Evolutionary conservation across 1,140 invertebrate species (phyloP).

Genomic region (Subanguina moxae): DNA sequence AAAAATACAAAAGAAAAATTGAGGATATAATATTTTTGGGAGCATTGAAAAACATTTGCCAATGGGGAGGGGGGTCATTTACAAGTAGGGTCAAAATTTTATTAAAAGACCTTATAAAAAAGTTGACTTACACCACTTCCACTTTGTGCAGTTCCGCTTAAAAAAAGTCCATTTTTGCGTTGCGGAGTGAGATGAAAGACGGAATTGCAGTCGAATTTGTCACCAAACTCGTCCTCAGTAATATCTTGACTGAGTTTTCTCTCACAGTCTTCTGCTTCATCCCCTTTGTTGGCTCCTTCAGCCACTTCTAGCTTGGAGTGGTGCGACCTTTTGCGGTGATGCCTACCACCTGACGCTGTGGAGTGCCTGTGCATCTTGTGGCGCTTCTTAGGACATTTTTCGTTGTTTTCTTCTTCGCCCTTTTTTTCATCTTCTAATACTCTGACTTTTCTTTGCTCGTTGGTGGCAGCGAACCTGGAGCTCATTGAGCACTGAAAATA

Average conservation of each 20-base stretch:
- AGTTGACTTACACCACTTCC: slow-evolving; percentile 26
- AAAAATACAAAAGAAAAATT: no score
- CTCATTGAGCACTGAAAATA: background rate
- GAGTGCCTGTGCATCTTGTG: background rate
- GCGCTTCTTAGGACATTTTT: slow-evolving; percentile 5
- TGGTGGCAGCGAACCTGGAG: background rate
- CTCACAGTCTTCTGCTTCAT: background rate
- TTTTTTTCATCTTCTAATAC: slow-evolving; percentile 2
- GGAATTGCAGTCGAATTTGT: background rate
- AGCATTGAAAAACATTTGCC: no score
- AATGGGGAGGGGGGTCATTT: no score
- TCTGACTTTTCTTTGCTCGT: background rate
- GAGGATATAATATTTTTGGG: no score
- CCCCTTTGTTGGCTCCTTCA: slow-evolving; percentile 7
- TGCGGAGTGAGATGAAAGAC: slow-evolving; percentile 8
- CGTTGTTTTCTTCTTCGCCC: slow-evolving; percentile 12
- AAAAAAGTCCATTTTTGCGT: slow-evolving; percentile 45
- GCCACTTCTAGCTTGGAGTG: background rate
- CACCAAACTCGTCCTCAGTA: background rate
- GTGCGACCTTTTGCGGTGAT: background rate
- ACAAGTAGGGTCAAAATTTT: no score
- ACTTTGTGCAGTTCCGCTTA: slow-evolving; percentile 22
- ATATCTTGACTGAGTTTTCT: no score
- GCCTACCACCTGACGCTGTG: background rate
- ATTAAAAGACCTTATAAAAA: no score